Evolutionary conservation across 2,113 vertebrate species (phyloP), one percentile per base, ranked within the genome.

Genomic region (Ciconia maguari): DNA sequence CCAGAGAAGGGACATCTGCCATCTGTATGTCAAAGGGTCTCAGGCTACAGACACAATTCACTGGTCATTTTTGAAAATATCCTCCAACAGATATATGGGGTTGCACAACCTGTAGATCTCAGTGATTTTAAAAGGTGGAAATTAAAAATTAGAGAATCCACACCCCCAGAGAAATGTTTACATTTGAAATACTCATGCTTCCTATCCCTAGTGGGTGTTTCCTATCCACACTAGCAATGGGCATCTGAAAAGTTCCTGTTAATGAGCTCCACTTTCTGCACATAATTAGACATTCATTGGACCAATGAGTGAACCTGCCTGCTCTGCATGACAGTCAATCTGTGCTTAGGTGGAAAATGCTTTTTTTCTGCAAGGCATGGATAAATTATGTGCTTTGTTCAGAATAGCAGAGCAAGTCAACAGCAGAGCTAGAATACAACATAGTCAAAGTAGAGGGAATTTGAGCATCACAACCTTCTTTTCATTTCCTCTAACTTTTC

Each of bases 401-500:
- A 71, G 25, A 90, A 69, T 0, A 88, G 51, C 36, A 93, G 34
- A 88, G 41, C 27, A 55, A 84, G 20, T 30, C 32, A 71, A 54
- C 1, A 48, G 65, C 70, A 90, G 11, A 83, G 36, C 16, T 57
- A 68, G 61, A 87, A 72, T 7, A 76, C 12, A 75, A 48, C 15
- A 36, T 2, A 70, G 71, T 15, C 61, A 49, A 91, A 83, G 21
- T 8, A 64, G 52, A 11, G 4, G 13, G 48, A 89, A 92, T 79
- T 76, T 21, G 15, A 66, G 22, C 25, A 80, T 36, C 68, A 96
- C 97, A 70, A 99, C 99, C 99, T 99, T 98, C 98, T 98, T 97
- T 98, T 98, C 90, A 99, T 98, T 96, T 99, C 99, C n/a, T 99
- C 99, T 94, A 99, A 89, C 95, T 99, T 99, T 90, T 98, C 98